phyloP scores from a whole-genome alignment of 2,797 vertebrate species.

The Sitta carolinensis region DNA sequence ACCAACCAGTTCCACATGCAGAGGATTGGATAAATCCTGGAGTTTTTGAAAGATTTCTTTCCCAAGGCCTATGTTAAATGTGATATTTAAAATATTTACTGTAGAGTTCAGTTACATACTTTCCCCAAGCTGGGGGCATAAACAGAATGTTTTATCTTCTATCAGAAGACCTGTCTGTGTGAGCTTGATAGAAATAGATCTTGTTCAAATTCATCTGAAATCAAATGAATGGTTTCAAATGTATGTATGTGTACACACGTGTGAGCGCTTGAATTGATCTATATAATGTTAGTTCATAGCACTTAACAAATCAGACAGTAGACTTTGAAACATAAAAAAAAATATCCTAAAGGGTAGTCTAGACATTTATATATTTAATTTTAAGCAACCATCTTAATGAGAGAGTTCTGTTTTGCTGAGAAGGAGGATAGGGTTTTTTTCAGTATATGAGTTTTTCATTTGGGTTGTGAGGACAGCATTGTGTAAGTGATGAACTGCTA shows the following conservation, averaged over 20 bases:
- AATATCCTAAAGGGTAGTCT: not conserved
- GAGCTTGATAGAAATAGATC: not conserved
- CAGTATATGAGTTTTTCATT: not conserved
- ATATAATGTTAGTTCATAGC: not conserved
- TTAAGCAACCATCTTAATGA: not conserved
- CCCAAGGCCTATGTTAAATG: not conserved
- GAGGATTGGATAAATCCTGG: not conserved
- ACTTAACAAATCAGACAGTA: not conserved
- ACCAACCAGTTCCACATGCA: not conserved
- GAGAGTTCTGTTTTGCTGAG: not conserved
- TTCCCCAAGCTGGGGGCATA: not conserved
- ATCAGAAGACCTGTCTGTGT: not conserved
- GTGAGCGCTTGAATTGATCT: not conserved
- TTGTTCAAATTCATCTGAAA: not conserved
- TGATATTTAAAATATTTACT: not conserved
- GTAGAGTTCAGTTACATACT: not conserved
- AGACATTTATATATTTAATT: not conserved
- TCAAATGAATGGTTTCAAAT: not conserved
- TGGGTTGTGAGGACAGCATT: not conserved
- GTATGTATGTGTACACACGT: fast-evolving
- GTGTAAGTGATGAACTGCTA: not conserved
- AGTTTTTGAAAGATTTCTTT: not conserved
- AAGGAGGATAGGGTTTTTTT: not conserved
- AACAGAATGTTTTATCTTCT: not conserved
- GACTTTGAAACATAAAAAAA: not conserved